Base-by-base conservation (phyloP, 2,888 invertebrate genomes). In the Cheilosia grossa region DNA sequence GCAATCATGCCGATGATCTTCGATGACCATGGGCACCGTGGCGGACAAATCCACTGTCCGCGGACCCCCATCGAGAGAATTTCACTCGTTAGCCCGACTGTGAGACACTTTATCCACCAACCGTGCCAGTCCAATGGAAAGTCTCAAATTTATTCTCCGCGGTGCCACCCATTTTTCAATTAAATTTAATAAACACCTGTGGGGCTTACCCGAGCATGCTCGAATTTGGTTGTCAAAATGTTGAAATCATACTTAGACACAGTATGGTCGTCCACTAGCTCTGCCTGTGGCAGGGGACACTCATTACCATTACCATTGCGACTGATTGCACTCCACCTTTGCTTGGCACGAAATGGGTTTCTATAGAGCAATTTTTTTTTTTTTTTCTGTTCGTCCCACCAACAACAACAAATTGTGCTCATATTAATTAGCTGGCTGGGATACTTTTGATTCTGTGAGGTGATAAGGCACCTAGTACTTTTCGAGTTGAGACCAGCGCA, bases 161-260 rank as follows among this genome's bases (percentile, higher is more conserved):
- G 40, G 64, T 72, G 72, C 74, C 69, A 81, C 81, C 81, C 69
- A 81, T 81, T 81, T 81, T 81, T 81, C 80, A 81, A 81, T 81
- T 74, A 74, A 81, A 81, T 81, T 81, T 81, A 81, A 81, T 81
- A 81, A 81, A 81, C 80, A 74, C 80, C 80, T 81, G 67, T 47
- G 74, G 81, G 63, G 61, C 49, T 59, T 66, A 66, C 53, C 64
- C 64, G 66, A 72, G 47, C 78, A 70, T 61, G 66, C 73, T 74
- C 73, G 53, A 67, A 74, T 81, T 81, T 27, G 74, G 49, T 69
- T 81, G 67, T 81, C 74, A 81, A 81, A 81, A 81, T 81, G 81
- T 81, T 81, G 81, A 81, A 74, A 81, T 69, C 80, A 80, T 67
- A 74, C 73, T 80, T 80, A 73, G 54, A 42, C 56, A 9, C 21